These are phyloP conservation scores for Clupea harengus DNA, from an alignment of 2,113 vertebrate genomes.

Conservation along the genomic window DNA sequence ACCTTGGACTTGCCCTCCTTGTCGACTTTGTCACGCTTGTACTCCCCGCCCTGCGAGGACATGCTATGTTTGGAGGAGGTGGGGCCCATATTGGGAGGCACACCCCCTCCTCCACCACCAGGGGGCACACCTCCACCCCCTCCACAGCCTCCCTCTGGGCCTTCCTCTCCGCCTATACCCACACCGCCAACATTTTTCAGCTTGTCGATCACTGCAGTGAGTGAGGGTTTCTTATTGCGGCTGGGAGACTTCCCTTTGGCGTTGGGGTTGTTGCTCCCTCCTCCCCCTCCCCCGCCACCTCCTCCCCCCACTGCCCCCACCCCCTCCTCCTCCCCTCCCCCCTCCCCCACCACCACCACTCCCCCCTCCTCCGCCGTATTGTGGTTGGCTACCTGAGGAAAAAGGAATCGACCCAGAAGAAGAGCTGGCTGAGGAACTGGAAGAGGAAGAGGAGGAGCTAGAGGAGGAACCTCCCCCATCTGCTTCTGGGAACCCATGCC, in stretches of 20 bases:
- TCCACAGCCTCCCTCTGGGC: constrained; percentile 78
- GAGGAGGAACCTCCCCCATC: constrained; percentile 73
- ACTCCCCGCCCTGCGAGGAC: constrained; percentile 81
- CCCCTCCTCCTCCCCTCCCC: constrained; percentile 78
- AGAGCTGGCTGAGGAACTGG: constrained; percentile 72
- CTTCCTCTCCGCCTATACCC: constrained; percentile 86
- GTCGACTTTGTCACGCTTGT: constrained; percentile 92
- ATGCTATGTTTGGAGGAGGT: constrained; percentile 79
- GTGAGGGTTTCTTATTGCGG: constrained; percentile 96
- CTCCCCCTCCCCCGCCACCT: constrained; percentile 74
- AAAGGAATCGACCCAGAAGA: constrained; percentile 73
- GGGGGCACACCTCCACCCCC: constrained; percentile 52
- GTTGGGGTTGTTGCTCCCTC: constrained; percentile 79
- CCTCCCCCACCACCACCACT: constrained; percentile 79
- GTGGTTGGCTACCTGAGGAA: constrained; percentile 79
- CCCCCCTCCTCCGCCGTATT: constrained; percentile 80
- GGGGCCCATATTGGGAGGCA: constrained; percentile 73
- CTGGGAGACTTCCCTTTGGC: constrained; percentile 97
- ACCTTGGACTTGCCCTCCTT: constrained; percentile 92
- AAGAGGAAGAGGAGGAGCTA: constrained; percentile 68
- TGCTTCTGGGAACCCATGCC: constrained; percentile 82
- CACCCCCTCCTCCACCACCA: constrained; percentile 72
- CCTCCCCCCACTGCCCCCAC: constrained; percentile 73
- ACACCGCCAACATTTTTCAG: constrained; percentile 94
- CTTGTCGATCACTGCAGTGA: constrained; percentile 97